Conservation (phyloP, 2,797 vertebrate genomes). For the Botia almorhae region DNA sequence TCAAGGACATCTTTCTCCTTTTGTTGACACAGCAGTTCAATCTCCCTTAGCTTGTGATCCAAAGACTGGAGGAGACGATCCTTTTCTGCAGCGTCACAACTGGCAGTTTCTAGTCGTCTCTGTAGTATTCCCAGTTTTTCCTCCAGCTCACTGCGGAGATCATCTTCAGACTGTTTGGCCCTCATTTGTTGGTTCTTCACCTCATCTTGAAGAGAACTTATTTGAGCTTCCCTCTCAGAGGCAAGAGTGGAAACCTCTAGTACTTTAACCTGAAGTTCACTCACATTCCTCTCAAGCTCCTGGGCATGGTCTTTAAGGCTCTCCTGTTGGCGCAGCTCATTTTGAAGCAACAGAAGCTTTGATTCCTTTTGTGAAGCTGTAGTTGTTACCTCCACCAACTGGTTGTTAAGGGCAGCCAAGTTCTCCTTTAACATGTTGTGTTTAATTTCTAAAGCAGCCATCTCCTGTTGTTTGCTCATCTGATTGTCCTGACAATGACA, state of each 20-base stretch:
- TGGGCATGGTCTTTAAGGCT: slow-evolving; percentile 29
- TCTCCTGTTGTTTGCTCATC: slow-evolving; percentile 7
- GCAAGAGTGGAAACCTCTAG: slow-evolving; percentile 31
- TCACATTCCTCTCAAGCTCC: slow-evolving; percentile 21
- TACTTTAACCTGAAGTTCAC: slow-evolving; percentile 45
- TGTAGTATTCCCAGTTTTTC: slow-evolving; percentile 58
- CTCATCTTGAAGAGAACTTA: slow-evolving; percentile 34
- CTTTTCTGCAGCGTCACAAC: slow-evolving; percentile 23
- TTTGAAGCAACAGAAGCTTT: slow-evolving; percentile 41
- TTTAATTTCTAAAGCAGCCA: slow-evolving; percentile 17
- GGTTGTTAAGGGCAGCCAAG: slow-evolving; percentile 45
- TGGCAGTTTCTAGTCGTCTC: slow-evolving; percentile 31
- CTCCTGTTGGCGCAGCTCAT: slow-evolving; percentile 42
- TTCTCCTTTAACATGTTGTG: slow-evolving; percentile 45
- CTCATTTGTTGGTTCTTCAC: slow-evolving; percentile 13
- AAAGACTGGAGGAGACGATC: slow-evolving; percentile 23
- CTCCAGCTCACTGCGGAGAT: slow-evolving; percentile 57
- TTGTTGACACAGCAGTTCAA: slow-evolving; percentile 38
- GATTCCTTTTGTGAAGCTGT: slow-evolving; percentile 40
- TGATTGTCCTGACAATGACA: not conserved
- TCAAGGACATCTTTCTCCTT: slow-evolving; percentile 36
- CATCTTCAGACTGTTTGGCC: slow-evolving; percentile 34
- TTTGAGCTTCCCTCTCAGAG: slow-evolving; percentile 38
- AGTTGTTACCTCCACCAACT: slow-evolving; percentile 20
- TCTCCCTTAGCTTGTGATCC: slow-evolving; percentile 33